Percentiles rank a stretch among this genome's conserved stretches.
phyloP scores from a whole-genome alignment of 2,888 invertebrate genomes.

The Tigriopus californicus region DNA sequence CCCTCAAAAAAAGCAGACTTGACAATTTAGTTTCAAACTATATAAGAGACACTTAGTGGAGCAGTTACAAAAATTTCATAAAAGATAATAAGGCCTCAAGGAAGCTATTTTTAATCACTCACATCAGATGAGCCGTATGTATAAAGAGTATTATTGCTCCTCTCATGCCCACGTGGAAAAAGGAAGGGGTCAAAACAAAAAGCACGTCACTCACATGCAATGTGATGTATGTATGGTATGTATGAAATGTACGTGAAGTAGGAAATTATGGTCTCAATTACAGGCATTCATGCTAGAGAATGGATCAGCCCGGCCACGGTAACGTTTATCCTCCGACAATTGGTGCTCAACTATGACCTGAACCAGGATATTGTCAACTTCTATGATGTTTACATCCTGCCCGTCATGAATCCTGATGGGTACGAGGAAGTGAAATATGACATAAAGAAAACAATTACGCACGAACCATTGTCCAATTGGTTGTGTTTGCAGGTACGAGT shows the following conservation, averaged over 20 bases:
- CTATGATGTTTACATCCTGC: constrained; percentile 51
- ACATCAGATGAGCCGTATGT: too few relatives aligned
- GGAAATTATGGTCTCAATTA: not conserved
- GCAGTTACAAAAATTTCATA: too few relatives aligned
- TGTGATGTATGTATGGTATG: too few relatives aligned
- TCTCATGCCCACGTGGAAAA: too few relatives aligned
- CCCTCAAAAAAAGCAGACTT: too few relatives aligned
- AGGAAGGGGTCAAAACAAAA: too few relatives aligned
- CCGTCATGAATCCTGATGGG: constrained; percentile 63
- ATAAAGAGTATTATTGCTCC: too few relatives aligned
- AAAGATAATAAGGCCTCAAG: too few relatives aligned
- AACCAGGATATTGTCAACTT: constrained; percentile 21
- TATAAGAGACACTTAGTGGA: too few relatives aligned
- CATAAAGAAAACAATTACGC: not conserved
- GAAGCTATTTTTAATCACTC: too few relatives aligned
- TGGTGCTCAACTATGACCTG: not conserved
- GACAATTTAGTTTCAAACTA: too few relatives aligned
- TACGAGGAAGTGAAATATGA: not conserved
- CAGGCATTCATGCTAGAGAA: not conserved
- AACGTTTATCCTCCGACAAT: constrained; percentile 1
- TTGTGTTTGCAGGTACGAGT: constrained; percentile 40
- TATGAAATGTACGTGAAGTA: not conserved
- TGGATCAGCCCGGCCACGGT: not conserved
- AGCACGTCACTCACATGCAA: too few relatives aligned
- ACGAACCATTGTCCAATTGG: not conserved